Base-by-base conservation (phyloP, 2,797 vertebrate genomes). In the Hybognathus amarus region DNA sequence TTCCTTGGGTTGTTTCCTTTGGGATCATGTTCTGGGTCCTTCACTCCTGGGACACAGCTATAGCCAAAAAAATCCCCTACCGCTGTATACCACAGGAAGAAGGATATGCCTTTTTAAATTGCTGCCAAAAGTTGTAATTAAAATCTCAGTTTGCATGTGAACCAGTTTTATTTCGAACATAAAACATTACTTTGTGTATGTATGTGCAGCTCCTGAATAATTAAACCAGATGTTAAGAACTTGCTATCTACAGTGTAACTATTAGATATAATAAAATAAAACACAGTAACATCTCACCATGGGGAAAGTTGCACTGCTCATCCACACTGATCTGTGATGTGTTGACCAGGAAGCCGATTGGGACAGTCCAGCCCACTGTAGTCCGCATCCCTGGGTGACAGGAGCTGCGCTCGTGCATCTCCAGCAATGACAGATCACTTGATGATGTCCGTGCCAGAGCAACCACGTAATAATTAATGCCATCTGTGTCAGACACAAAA, bases 391-490 rank as follows among this genome's bases (percentile, higher is more conserved):
- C 95, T 0, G 95, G 95, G 90, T 96, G 95, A 88, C 95, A 96
- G 78, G 95, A 95, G 90, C 95, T 96, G 80, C 94, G 94, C 59
- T 96, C 95, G 0, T 96, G 95, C 95, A 96, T 96, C 93, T 96
- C 95, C 90, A 95, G 90, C 90, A 96, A 88, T 36, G 95, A 96
- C 69, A 96, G 89, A 52, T 95, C 95, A 1, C 94, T 91, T 0
- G 95, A 94, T 68, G 95, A 95, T 76, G 92, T 93, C 0, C 95
- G 93, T 0, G 95, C 95, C 92, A 95, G 83, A 0, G 94, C 95
- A 82, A 96, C 95, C 79, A 95, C 95, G 0, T 95, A 95, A 90
- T 94, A 96, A 79, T 89, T 93, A 24, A 94, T 84, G 6, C 94
- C 93, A 82, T 96, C 95, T 96, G 85, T 17, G 27, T 63, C 36